These are phyloP conservation scores for Vulpes vulpes DNA, from an alignment of 2,113 vertebrate genomes.

Conservation along the genomic window DNA sequence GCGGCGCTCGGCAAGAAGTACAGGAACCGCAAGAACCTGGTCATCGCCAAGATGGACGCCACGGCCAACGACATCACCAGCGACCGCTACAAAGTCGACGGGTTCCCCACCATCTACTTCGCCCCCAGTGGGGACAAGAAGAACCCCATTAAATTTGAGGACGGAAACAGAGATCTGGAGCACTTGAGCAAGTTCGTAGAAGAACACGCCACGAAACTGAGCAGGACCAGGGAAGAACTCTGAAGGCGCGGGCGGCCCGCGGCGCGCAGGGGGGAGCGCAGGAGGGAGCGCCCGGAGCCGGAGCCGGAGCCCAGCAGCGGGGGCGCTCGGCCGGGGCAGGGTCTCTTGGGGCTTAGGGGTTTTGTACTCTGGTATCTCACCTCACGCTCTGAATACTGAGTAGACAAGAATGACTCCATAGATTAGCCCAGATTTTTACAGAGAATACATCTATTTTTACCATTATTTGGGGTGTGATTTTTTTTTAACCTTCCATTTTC, in stretches of 20 bases:
- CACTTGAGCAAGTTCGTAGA: conserved; percentile 95
- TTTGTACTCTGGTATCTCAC: conserved; percentile 70
- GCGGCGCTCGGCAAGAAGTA: conserved; percentile 95
- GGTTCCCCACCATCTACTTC: conserved; percentile 98
- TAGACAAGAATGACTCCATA: conserved; percentile 82
- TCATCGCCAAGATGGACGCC: conserved; percentile 99
- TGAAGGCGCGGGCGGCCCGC: conserved; percentile 81
- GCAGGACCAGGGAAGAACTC: conserved; percentile 93
- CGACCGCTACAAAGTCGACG: conserved; percentile 94
- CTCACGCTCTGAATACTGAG: conserved; percentile 84
- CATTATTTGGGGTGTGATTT: conserved; percentile 82
- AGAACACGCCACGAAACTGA: conserved; percentile 91
- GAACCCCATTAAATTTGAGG: conserved; percentile 94
- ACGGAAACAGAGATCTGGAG: conserved; percentile 93
- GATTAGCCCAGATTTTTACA: conserved; percentile 82
- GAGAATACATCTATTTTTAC: conserved; percentile 89
- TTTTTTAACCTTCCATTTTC: conserved; percentile 64
- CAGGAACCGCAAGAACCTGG: conserved; percentile 93
- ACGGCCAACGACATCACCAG: conserved; percentile 94
- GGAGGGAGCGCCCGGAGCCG: conserved; percentile 8
- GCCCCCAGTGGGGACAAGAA: conserved; percentile 93
- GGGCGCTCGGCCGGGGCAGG: conserved; percentile 5
- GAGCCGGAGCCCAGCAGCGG: background rate
- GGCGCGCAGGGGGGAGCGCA: background rate
- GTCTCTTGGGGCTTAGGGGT: conserved; percentile 66